Base-by-base conservation (phyloP, 2,888 invertebrate genomes). In the Mayetiola destructor region DNA sequence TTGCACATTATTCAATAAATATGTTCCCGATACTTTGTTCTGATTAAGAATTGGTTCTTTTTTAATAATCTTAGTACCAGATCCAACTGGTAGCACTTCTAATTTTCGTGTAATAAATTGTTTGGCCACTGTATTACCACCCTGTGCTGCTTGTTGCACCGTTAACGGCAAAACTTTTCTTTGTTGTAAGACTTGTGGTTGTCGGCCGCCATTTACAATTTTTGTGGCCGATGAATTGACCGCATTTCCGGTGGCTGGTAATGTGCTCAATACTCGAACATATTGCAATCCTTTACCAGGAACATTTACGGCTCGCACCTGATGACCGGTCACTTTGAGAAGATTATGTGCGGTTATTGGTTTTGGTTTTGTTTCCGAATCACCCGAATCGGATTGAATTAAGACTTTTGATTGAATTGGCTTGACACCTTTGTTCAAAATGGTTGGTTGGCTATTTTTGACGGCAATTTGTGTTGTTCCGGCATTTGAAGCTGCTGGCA, bases 191-290 rank as follows among this genome's bases (percentile, higher is more conserved):
- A 56, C 29, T 9, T 30, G 30, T 10, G 29, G 53, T 36, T 55
- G 55, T 1, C 36, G 55, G n/a, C n/a, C n/a, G 16, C 21, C 36
- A 36, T 35, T 36, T 3, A 30, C 53, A 53, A 53, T 30, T 55
- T 55, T 55, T n/a, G 36, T 5, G n/a, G 55, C 23, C 1, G 21
- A 36, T 37, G 36, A 21, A 10, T 16, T 16, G 2, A 30, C 40
- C 1, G 40, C 12, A 30, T 4, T 56, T 8, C 30, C 40, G 9
- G 48, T 14, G 27, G 72, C 67, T 14, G 68, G 69, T 20, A 73
- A 64, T 40, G 73, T 74, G 58, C 77, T 76, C 18, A 83, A 74
- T 39, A 84, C 76, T 61, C 83, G 77, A n/a, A 84, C 80, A 66
- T 82, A 84, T 64, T 84, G 83, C 59, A 83, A 74, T 2, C 70